Conservation (phyloP, 1,140 invertebrate species). For the Euwallacea similis region DNA sequence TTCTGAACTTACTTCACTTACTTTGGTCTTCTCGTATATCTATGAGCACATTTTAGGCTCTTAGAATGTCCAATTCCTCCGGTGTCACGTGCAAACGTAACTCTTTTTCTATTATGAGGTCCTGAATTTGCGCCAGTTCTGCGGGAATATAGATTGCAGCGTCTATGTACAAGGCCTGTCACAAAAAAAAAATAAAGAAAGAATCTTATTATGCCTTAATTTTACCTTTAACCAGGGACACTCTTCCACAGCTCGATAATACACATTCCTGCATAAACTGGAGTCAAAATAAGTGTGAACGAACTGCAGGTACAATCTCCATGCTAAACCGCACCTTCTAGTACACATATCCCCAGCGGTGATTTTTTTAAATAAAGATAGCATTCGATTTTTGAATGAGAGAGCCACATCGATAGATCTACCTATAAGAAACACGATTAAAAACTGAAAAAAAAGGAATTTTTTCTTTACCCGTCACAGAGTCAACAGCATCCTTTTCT, state of each 20-base stretch:
- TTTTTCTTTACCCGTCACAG: slow-evolving; percentile 45
- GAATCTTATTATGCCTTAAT: not conserved
- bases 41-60: slow-evolving; percentile 45
- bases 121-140: slow-evolving; percentile 64
- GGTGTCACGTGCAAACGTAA: slow-evolving; percentile 68
- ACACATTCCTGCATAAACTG: slow-evolving; percentile 52
- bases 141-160: slow-evolving; percentile 58
- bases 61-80: slow-evolving; percentile 68
- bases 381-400: slow-evolving; percentile 48
- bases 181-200: not conserved
- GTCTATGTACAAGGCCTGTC: slow-evolving; percentile 58
- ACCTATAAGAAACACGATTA: slow-evolving; percentile 30
- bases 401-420: slow-evolving; percentile 28
- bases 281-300: slow-evolving; percentile 49
- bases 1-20: too few relatives aligned
- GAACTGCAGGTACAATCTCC: slow-evolving; percentile 62
- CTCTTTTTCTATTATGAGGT: slow-evolving; percentile 71
- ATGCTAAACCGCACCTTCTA: slow-evolving; percentile 59
- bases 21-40: too few relatives aligned
- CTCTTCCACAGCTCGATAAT: slow-evolving; percentile 61
- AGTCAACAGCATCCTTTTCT: slow-evolving; percentile 44
- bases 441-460: not conserved
- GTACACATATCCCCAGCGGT: slow-evolving; percentile 52
- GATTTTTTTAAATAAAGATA: slow-evolving; percentile 49
- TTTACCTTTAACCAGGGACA: slow-evolving; percentile 70